A percentile compares a stretch with the other conserved stretches of the same genome.
Evolutionary conservation across 1,140 invertebrate genomes (phyloP).

Genomic region (Hyles vespertilio): DNA sequence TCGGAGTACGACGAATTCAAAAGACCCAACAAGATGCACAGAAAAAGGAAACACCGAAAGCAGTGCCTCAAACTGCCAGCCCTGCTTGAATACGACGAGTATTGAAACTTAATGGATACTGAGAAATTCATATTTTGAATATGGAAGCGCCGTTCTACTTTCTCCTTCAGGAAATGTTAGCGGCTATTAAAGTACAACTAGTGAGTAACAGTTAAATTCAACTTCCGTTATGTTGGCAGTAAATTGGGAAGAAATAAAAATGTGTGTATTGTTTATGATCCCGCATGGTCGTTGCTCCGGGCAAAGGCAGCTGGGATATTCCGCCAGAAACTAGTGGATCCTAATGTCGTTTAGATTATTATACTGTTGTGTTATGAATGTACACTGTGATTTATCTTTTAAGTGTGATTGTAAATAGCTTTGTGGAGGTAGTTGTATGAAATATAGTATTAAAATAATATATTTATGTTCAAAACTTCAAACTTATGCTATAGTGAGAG

Average conservation of each 20-base stretch:
- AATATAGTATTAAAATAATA: too few relatives aligned
- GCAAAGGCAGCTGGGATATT: too few relatives aligned
- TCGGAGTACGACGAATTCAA: constrained; percentile 51
- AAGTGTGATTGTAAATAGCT: constrained; percentile 2
- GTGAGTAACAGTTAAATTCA: neutral
- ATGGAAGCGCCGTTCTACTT: neutral
- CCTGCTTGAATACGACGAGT: constrained; percentile 55
- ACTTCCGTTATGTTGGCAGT: constrained; percentile 1
- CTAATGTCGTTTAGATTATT: too few relatives aligned
- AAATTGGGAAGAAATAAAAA: too few relatives aligned
- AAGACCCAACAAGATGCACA: constrained; percentile 38
- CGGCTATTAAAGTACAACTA: constrained; percentile 3
- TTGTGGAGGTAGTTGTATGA: neutral
- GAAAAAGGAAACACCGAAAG: constrained; percentile 43
- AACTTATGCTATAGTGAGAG: too few relatives aligned
- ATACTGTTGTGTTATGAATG: too few relatives aligned
- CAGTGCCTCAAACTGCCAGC: constrained; percentile 45
- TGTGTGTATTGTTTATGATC: neutral
- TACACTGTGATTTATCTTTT: too few relatives aligned
- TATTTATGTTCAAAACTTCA: too few relatives aligned
- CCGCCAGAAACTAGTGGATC: too few relatives aligned
- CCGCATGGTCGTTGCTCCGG: neutral
- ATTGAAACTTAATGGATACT: constrained; percentile 29
- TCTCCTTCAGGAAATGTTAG: neutral
- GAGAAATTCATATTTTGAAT: neutral